phyloP scores from a whole-genome alignment of 92 coral and sea anemone species.

The Nematostella vectensis region DNA sequence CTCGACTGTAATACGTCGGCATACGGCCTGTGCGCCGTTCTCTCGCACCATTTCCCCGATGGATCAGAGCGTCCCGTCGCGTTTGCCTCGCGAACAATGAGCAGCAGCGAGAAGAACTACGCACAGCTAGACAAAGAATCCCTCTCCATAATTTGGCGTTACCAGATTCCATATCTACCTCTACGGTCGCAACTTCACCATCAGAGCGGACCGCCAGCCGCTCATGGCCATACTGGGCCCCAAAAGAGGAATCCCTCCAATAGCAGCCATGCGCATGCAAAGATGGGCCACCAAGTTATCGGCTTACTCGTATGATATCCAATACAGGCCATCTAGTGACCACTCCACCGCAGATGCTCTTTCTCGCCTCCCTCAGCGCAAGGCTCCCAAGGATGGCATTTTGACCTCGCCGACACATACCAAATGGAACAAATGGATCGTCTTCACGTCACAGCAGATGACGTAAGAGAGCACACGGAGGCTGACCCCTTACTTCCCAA shows the following conservation, averaged over 20 bases:
- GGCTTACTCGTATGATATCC: slow-evolving; percentile 9
- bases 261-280: slow-evolving; percentile 26
- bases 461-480: slow-evolving; percentile 1
- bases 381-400: not conserved
- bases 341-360: slow-evolving; percentile 36
- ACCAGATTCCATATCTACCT: slow-evolving; percentile 18
- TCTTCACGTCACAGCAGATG: slow-evolving; percentile 25
- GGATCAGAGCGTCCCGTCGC: not conserved
- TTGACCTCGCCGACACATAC: slow-evolving; percentile 6
- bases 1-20: too few species aligned
- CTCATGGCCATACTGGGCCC: slow-evolving; percentile 8
- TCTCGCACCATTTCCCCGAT: not conserved
- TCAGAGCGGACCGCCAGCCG: slow-evolving; percentile 11
- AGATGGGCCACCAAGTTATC: slow-evolving; percentile 16
- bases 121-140: slow-evolving; percentile 34
- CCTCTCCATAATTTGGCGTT: slow-evolving; percentile 15
- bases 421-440: slow-evolving; percentile 16
- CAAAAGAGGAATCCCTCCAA: slow-evolving; percentile 22
- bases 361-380: slow-evolving; percentile 28
- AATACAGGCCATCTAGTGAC: slow-evolving; percentile 14
- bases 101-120: slow-evolving; percentile 1
- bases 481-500: slow-evolving; percentile 6
- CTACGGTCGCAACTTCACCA: slow-evolving; percentile 19
- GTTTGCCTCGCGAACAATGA: not conserved
- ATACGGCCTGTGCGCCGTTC: not conserved